Percentiles rank a stretch among this genome's conserved stretches.
phyloP scores from a whole-genome alignment of 1,140 invertebrate genomes.

The Campoletis sonorensis region DNA sequence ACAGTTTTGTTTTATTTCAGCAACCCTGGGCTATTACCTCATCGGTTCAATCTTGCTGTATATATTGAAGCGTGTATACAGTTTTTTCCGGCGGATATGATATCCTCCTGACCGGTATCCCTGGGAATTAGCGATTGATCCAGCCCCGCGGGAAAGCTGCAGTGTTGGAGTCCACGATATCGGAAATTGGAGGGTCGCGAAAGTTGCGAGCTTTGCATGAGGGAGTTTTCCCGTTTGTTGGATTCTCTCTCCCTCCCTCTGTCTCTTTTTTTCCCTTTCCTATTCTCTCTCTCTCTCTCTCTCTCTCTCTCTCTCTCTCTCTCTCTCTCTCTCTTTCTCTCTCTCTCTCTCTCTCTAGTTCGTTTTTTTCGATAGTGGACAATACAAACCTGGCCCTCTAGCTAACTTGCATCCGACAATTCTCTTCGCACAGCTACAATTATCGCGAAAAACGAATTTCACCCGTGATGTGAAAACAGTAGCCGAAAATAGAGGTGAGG shows the following conservation, averaged over 20 bases:
- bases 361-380: background rate
- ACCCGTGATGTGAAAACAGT: conserved; percentile 24
- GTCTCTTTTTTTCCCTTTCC: no score
- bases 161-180: conserved; percentile 36
- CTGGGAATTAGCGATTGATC: conserved; percentile 47
- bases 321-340: background rate
- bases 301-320: background rate
- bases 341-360: background rate
- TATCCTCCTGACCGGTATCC: conserved; percentile 22
- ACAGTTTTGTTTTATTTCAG: conserved; percentile 22
- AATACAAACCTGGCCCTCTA: background rate
- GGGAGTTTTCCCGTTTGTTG: conserved; percentile 13
- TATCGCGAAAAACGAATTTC: conserved; percentile 12
- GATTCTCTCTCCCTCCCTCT: background rate
- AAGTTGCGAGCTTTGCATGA: conserved; percentile 33
- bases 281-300: background rate
- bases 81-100: conserved; percentile 43
- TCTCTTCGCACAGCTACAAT: background rate
- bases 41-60: conserved; percentile 10
- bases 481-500: conserved; percentile 16
- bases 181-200: conserved; percentile 47
- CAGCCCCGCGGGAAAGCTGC: conserved; percentile 26
- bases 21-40: conserved; percentile 1
- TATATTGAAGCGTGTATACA: conserved; percentile 36
- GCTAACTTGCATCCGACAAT: background rate